Percentiles rank a stretch among this genome's conserved stretches.
Evolutionary conservation across 2,797 vertebrate genomes (phyloP).

Genomic region (Hybognathus amarus): DNA sequence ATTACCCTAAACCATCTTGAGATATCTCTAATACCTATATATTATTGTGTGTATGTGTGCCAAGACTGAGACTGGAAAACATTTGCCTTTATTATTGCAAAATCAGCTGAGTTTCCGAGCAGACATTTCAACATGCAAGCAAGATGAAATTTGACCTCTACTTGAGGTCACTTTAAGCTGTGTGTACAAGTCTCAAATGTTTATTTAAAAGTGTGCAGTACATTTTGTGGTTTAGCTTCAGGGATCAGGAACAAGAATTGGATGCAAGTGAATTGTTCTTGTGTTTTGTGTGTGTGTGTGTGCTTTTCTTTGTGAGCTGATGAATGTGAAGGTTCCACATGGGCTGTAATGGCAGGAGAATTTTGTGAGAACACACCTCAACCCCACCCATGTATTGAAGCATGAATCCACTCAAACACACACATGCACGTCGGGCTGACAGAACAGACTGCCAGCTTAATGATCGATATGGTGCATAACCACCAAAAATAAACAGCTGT

Average conservation of each 20-base stretch:
- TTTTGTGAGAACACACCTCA: slow-evolving; percentile 30
- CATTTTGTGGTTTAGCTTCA: neutral
- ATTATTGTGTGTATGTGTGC: neutral
- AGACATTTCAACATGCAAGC: slow-evolving; percentile 4
- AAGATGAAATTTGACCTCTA: slow-evolving; percentile 6
- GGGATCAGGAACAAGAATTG: neutral
- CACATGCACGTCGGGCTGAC: slow-evolving; percentile 5
- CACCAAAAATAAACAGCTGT: slow-evolving; percentile 39
- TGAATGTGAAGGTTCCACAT: slow-evolving; percentile 25
- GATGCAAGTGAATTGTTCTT: slow-evolving; percentile 31
- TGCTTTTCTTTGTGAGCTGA: slow-evolving; percentile 17
- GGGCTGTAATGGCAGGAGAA: slow-evolving; percentile 13
- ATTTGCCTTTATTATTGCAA: slow-evolving; percentile 15
- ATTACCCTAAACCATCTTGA: neutral
- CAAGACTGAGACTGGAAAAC: neutral
- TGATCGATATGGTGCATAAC: slow-evolving; percentile 31
- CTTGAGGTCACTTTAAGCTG: slow-evolving; percentile 2
- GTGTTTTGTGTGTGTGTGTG: neutral
- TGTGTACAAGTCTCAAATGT: neutral
- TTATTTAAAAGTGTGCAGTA: neutral
- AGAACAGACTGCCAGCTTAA: slow-evolving; percentile 19
- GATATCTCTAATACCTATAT: neutral
- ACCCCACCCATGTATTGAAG: slow-evolving; percentile 31
- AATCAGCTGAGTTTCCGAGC: slow-evolving; percentile 1
- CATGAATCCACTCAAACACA: slow-evolving; percentile 17